Evolutionary conservation across 2,888 invertebrate species (phyloP), one percentile per base, ranked within the genome.

Genomic region (Synanthedon myopaeformis): DNA sequence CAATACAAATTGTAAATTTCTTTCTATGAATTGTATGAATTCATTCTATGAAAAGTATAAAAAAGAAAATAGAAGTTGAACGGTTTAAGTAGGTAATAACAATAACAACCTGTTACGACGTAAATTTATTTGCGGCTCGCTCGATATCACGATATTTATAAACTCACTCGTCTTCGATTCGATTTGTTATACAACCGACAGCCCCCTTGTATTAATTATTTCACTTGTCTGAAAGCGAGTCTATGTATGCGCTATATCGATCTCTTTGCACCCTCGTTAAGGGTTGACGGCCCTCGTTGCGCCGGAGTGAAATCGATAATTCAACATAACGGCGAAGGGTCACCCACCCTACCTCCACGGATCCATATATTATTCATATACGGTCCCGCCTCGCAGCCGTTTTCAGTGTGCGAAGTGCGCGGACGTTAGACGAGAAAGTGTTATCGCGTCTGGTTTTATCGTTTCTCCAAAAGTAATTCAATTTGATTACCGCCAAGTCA

Each of bases 261-360:
- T 66, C 60, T 63, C 60, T 57, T 55, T 60, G 62, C 71, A 75
- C 76, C 75, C 73, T 65, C 63, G 57, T 57, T 61, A 58, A 65
- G 66, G 79, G 79, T 72, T 70, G 70, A 61, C 62, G 69, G 61
- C 75, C 72, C 70, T 61, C 65, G 67, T 58, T 84, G 84, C 84
- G 84, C 84, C 73, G 63, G 84, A 81, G 83, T 84, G 62, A 63
- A 71, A 82, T 84, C 84, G 70, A 85, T 85, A 81, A 69, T 64
- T 62, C 71, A 73, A 53, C 68, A 57, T 65, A 64, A 67, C 71
- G 69, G 57, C 63, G 64, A 64, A 53, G 53, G 59, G 54, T 58
- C 64, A 66, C 76, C 58, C 64, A 66, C 76, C 73, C 41, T 51
- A 35, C 41, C n/a, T 45, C 75, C 64, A 60, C 60, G 0, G 55